Evolutionary conservation across 2,797 vertebrate genomes (phyloP), one percentile per base, ranked within the genome.

Genomic region (Garrulus glandarius): DNA sequence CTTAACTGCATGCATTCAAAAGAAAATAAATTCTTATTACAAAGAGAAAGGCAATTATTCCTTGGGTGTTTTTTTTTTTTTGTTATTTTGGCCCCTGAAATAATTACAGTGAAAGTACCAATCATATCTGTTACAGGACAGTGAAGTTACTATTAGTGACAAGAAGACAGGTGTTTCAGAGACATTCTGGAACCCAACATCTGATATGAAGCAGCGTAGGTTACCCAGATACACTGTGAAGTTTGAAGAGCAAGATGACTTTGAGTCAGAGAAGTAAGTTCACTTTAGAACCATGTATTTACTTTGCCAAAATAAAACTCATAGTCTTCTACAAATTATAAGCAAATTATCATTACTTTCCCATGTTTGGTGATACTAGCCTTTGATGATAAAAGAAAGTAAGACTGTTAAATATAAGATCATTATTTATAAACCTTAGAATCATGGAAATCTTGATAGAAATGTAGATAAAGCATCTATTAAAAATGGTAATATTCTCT

Each of bases 131-230:
- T 97, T 97, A 72, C 96, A 99, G 99, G 99, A 99, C 98, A 99
- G 99, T 89, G 99, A 99, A 98, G 98, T 99, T 97, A 98, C 98
- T 97, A 99, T 99, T 95, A 99, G 98, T 70, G 99, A 99, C 89
- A 99, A 99, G 97, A 99, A 99, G 98, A 99, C 99, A 1, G 99
- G 98, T 29, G 97, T 98, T 67, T 96, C 98, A 41, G 99, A 99
- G 72, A 98, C 97, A 3, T 99, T 99, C 97, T 99, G 99, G 99
- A 98, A 99, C 95, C 99, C 99, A 1, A 99, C 99, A 1, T 96
- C 98, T 5, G 99, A 99, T 11, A 98, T 99, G 76, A 98, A 98
- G 67, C 99, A 99, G 93, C 98, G 96, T 89, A 98, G 99, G 56
- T 98, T 99, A 96, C 99, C 89, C 13, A 98, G 99, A 70, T 99